A percentile compares a stretch with the other conserved stretches of the same genome.
phyloP scores from a whole-genome alignment of 1,140 invertebrate genomes.

The Aphelinus atriplicis region DNA sequence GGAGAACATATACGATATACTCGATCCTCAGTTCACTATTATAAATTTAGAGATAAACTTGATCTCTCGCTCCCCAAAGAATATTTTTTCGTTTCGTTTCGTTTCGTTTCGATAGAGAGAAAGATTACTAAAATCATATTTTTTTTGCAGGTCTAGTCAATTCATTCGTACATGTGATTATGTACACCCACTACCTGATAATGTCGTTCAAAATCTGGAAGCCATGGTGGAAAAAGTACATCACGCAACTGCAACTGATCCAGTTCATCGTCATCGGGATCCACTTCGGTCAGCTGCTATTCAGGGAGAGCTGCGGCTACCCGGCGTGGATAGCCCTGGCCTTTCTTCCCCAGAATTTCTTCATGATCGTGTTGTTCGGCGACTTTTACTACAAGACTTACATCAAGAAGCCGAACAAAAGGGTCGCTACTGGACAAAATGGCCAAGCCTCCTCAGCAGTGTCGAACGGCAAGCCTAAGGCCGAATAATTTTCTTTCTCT shows the following conservation, averaged over 20 bases:
- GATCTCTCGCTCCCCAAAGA: neutral
- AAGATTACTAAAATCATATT: conserved; percentile 20
- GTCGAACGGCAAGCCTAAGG: conserved; percentile 49
- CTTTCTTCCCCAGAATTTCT: conserved; percentile 76
- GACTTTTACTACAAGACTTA: conserved; percentile 90
- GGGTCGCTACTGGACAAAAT: conserved; percentile 37
- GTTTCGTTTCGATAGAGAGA: too few relatives aligned
- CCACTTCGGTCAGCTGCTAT: conserved; percentile 74
- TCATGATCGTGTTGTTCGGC: conserved; percentile 83
- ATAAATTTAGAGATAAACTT: conserved; percentile 1
- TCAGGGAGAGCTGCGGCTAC: conserved; percentile 77
- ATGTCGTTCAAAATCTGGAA: conserved; percentile 69
- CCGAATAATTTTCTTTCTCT: conserved; percentile 38
- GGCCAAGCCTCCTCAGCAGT: conserved; percentile 35
- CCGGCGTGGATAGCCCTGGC: conserved; percentile 71
- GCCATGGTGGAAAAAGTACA: conserved; percentile 80
- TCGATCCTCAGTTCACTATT: neutral
- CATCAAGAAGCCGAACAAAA: conserved; percentile 60
- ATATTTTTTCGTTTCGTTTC: too few relatives aligned
- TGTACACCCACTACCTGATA: conserved; percentile 83
- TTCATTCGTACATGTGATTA: conserved; percentile 79
- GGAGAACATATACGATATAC: neutral
- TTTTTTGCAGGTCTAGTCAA: conserved; percentile 74
- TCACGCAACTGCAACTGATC: conserved; percentile 78
- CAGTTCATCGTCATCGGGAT: conserved; percentile 81